A percentile compares a stretch with the other conserved stretches of the same genome.
Evolutionary conservation across 2,113 vertebrate species (phyloP).

Genomic region (Cinclus cinclus): DNA sequence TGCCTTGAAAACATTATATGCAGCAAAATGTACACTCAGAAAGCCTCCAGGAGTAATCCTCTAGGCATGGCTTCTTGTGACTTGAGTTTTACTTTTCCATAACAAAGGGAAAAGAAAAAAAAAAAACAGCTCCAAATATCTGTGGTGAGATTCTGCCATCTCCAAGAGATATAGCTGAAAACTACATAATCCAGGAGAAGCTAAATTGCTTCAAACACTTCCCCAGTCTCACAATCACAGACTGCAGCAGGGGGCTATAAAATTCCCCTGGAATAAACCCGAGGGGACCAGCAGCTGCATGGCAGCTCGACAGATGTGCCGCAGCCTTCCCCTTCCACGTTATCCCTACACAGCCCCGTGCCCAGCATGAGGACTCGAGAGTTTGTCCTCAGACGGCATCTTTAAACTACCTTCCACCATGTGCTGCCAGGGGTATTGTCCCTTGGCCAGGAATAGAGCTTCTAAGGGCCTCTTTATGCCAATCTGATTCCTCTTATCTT

Average conservation of each 20-base stretch:
- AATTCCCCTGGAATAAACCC: not conserved
- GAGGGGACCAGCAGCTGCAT: rapidly evolving
- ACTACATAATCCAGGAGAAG: not conserved
- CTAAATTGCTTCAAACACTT: not conserved
- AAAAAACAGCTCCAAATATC: not conserved
- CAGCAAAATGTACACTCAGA: conserved; percentile 39
- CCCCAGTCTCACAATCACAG: not conserved
- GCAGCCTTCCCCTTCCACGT: not conserved
- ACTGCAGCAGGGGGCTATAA: not conserved
- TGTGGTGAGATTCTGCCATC: not conserved
- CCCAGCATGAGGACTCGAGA: not conserved
- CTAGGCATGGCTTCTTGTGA: not conserved
- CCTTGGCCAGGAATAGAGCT: conserved; percentile 10
- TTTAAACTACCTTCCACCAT: not conserved
- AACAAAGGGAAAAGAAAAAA: not conserved
- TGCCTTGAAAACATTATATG: conserved; percentile 39
- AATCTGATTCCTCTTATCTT: conserved; percentile 42
- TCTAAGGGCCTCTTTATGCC: conserved; percentile 54
- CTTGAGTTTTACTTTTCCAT: not conserved
- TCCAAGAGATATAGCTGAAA: not conserved
- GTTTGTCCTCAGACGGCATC: conserved; percentile 11
- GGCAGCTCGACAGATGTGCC: not conserved
- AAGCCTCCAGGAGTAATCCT: conserved; percentile 39
- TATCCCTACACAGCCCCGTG: not conserved
- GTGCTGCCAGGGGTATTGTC: not conserved